Conservation (phyloP, 1,140 invertebrate genomes). For the Coenobita brevimanus region DNA sequence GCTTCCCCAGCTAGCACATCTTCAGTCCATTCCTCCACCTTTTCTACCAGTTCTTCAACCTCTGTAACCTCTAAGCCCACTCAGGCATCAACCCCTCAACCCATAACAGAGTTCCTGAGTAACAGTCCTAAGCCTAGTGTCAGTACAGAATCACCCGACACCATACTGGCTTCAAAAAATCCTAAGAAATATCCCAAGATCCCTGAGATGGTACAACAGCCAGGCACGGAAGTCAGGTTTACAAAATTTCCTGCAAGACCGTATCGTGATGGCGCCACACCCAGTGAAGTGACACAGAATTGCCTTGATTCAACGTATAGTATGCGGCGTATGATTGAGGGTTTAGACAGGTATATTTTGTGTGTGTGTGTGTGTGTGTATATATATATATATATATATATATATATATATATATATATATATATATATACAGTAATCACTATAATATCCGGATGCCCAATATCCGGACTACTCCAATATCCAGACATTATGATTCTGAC, state of each 20-base stretch:
- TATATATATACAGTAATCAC: too few species aligned
- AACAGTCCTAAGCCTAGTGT: not conserved
- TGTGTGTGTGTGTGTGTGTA: too few species aligned
- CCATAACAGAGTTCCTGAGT: too few species aligned
- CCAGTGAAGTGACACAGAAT: slow-evolving; percentile 89
- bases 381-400: too few species aligned
- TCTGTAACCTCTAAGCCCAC: not conserved
- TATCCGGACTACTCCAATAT: too few species aligned
- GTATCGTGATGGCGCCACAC: slow-evolving; percentile 85
- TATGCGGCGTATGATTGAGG: slow-evolving; percentile 80
- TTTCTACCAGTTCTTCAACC: not conserved
- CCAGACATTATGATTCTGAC: too few species aligned
- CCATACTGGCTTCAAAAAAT: not conserved
- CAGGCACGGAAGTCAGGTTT: slow-evolving; percentile 87
- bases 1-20: not conserved
- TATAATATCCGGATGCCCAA: too few species aligned
- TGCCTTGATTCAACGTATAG: slow-evolving; percentile 89
- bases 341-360: slow-evolving; percentile 76
- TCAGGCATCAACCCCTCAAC: not conserved
- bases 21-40: not conserved
- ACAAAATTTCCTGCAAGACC: slow-evolving; percentile 83
- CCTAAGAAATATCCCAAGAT: slow-evolving; percentile 75
- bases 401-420: too few species aligned
- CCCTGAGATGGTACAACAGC: slow-evolving; percentile 85
- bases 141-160: not conserved